Evolutionary conservation across 2,888 invertebrate genomes (phyloP), one percentile per base, ranked within the genome.

Genomic region (Monoplex corrugatus): DNA sequence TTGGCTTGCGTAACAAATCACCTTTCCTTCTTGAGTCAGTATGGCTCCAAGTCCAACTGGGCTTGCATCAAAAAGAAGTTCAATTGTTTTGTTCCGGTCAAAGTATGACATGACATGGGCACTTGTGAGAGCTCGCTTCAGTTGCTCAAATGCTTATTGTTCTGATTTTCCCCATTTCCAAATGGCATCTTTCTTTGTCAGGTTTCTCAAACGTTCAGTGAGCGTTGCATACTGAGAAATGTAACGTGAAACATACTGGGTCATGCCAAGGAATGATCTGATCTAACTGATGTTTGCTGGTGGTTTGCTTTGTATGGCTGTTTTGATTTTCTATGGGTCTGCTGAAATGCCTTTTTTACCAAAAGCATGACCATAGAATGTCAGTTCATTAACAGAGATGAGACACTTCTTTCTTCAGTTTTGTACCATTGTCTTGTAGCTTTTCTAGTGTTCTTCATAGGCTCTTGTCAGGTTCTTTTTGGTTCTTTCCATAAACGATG

Each of bases 401-500:
- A 35, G n/a, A 35, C 75, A 75, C 75, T 35, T 75, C 75, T 75
- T 35, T 75, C 32, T 35, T 35, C 75, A 35, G 32, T 75, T 75
- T 75, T n/a, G 1, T n/a, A 75, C 32, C 2, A n/a, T 0, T 32
- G 75, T 57, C 38, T n/a, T 84, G 28, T 5, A 84, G 50, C n/a
- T 32, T 45, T 23, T 84, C 16, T 19, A 84, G 84, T 8, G 84
- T 84, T 35, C 40, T 40, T 23, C n/a, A 13, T 16, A 80, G 78
- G 28, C 32, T 40, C 8, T 40, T 16, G 23, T 80, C 40, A 28
- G 95, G 95, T 85, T 95, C 93, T 80, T 91, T 35, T 88, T 91
- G 90, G 28, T 86, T 90, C 86, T 90, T 92, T 0, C 93, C 95
- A 93, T 89, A 94, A 16, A 96, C 90, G 2, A 95, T 86, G 78